phyloP scores from a whole-genome alignment of 2,113 vertebrate species.

The Variabilichromis moorii region DNA sequence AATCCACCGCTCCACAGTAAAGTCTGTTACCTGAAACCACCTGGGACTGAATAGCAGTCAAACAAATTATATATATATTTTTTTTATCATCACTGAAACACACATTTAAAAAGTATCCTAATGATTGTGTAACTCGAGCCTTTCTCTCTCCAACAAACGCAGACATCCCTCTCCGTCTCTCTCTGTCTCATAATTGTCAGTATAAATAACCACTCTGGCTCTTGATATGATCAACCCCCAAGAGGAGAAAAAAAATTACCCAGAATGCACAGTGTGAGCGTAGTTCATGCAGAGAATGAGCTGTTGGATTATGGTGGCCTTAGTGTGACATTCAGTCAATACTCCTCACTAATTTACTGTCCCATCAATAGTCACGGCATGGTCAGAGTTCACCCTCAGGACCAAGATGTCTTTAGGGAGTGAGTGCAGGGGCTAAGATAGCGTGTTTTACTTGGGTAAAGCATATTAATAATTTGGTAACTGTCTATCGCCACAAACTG shows the following conservation, averaged over 20 bases:
- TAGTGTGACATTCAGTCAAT: constrained; percentile 24
- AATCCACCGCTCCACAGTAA: background rate
- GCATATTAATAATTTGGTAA: background rate
- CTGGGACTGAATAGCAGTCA: background rate
- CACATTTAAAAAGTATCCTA: background rate
- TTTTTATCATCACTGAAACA: background rate
- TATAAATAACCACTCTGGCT: constrained; percentile 44
- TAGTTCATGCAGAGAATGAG: constrained; percentile 10
- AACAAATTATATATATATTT: background rate
- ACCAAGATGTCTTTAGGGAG: background rate
- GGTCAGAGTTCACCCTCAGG: background rate
- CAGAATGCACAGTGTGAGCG: constrained; percentile 45
- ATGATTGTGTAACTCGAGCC: background rate
- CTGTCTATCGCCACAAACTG: background rate
- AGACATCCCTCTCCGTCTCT: background rate
- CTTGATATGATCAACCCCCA: constrained; percentile 49
- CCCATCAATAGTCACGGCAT: background rate
- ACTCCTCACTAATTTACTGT: background rate
- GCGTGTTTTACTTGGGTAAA: background rate
- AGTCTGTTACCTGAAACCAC: background rate
- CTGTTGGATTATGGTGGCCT: constrained; percentile 32
- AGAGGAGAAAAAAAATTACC: constrained; percentile 57
- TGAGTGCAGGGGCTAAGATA: background rate
- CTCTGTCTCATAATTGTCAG: constrained; percentile 34
- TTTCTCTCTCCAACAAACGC: background rate